Evolutionary conservation across 2,113 vertebrate genomes (phyloP).

Genomic region (Pelvicachromis taeniatus): DNA sequence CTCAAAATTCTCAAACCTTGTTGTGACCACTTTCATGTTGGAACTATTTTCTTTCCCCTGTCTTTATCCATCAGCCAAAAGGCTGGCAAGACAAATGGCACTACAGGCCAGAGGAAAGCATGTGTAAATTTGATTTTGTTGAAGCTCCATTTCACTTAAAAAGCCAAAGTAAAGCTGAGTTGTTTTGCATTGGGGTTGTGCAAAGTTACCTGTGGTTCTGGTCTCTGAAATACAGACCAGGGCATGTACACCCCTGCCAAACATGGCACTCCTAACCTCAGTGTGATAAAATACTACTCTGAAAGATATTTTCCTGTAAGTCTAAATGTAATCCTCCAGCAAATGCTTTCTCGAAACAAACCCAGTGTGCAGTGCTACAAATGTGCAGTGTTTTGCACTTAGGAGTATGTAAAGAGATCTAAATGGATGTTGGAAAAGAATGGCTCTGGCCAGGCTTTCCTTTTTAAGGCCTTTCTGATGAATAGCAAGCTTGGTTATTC

Average conservation of each 20-base stretch:
- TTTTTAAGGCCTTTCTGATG: conserved; percentile 59
- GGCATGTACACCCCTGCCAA: background rate
- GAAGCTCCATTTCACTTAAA: background rate
- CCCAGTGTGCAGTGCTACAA: background rate
- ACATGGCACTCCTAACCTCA: background rate
- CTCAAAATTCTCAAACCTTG: background rate
- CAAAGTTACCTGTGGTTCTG: background rate
- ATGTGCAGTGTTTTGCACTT: background rate
- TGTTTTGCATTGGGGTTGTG: background rate
- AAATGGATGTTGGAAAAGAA: conserved; percentile 48
- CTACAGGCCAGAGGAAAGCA: background rate
- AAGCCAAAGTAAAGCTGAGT: background rate
- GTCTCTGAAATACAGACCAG: background rate
- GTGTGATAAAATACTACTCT: background rate
- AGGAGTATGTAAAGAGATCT: background rate
- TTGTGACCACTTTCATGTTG: background rate
- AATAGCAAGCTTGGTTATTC: conserved; percentile 64
- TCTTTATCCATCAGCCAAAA: background rate
- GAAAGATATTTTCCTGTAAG: background rate
- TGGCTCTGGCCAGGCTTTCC: conserved; percentile 17
- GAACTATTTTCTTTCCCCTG: background rate
- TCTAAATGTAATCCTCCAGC: background rate
- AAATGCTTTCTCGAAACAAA: background rate
- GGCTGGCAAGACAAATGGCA: background rate
- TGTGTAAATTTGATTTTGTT: background rate